A percentile compares a stretch with the other conserved stretches of the same genome.
Evolutionary conservation across 2,888 invertebrate genomes (phyloP).

Genomic region (Plemyria rubiginata): DNA sequence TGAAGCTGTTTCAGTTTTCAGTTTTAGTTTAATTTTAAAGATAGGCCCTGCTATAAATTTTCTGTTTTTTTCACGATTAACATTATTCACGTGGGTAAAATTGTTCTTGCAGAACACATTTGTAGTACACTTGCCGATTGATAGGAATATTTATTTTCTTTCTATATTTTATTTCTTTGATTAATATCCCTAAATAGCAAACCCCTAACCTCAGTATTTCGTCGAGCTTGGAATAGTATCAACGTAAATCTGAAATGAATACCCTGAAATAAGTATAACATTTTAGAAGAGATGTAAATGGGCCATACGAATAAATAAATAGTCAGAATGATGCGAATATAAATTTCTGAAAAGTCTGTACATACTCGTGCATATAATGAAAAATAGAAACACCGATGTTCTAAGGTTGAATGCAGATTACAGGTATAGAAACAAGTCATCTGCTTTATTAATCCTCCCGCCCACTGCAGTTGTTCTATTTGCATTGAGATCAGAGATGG

Average conservation of each 20-base stretch:
- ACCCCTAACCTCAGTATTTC: too few species aligned
- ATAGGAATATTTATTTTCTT: constrained; percentile 1
- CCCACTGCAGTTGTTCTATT: constrained; percentile 21
- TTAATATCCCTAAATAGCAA: too few species aligned
- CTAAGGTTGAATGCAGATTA: background rate
- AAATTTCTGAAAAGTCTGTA: background rate
- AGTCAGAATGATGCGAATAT: background rate
- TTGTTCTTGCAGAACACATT: constrained; percentile 10
- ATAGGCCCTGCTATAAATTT: background rate
- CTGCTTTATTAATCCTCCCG: constrained; percentile 1
- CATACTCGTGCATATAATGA: background rate
- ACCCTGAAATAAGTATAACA: background rate
- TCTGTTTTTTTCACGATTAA: background rate
- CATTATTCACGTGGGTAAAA: background rate
- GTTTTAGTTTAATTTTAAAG: too few species aligned
- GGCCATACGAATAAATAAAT: background rate
- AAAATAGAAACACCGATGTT: background rate
- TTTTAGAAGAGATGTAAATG: background rate
- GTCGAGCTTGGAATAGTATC: background rate
- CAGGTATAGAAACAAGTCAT: background rate
- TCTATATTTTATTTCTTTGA: background rate
- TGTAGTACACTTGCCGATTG: constrained; percentile 9
- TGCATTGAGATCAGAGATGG: too few species aligned
- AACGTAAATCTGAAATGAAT: background rate
- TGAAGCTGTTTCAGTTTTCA: too few species aligned